Evolutionary conservation across 2,888 invertebrate species (phyloP).

Genomic region (Orchestes rusci): DNA sequence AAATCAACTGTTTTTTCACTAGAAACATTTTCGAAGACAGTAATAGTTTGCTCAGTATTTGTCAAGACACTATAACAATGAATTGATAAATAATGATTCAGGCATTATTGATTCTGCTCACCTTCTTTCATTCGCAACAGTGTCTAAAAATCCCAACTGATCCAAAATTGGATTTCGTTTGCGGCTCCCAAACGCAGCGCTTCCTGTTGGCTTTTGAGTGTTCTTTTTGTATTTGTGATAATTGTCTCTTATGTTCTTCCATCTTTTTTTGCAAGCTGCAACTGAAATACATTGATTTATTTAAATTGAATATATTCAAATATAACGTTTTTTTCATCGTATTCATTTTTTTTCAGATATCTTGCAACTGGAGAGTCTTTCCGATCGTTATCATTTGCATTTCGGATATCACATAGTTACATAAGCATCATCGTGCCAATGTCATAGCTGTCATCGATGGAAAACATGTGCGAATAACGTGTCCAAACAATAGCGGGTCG

Average conservation of each 20-base stretch:
- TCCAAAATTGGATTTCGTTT: background rate
- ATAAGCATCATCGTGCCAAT: constrained; percentile 1
- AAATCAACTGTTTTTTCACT: background rate
- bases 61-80: background rate
- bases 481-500: constrained; percentile 6
- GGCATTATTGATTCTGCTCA: background rate
- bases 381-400: constrained; percentile 4
- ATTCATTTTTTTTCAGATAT: too few species aligned
- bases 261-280: background rate
- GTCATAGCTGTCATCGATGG: constrained; percentile 1
- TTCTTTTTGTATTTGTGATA: constrained; percentile 1
- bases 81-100: background rate
- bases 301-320: background rate
- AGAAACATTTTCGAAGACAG: background rate
- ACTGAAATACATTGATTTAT: background rate
- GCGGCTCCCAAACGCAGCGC: background rate
- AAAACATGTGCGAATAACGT: constrained; percentile 6
- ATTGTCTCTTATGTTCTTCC: constrained; percentile 4
- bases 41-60: background rate
- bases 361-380: constrained; percentile 2
- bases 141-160: background rate
- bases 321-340: background rate
- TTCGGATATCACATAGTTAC: constrained; percentile 2
- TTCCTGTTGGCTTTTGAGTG: background rate
- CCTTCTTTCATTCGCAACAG: background rate